A percentile compares a stretch with the other conserved stretches of the same genome.
Evolutionary conservation across 2,113 vertebrate genomes (phyloP).

Genomic region (Aptenodytes forsteri): DNA sequence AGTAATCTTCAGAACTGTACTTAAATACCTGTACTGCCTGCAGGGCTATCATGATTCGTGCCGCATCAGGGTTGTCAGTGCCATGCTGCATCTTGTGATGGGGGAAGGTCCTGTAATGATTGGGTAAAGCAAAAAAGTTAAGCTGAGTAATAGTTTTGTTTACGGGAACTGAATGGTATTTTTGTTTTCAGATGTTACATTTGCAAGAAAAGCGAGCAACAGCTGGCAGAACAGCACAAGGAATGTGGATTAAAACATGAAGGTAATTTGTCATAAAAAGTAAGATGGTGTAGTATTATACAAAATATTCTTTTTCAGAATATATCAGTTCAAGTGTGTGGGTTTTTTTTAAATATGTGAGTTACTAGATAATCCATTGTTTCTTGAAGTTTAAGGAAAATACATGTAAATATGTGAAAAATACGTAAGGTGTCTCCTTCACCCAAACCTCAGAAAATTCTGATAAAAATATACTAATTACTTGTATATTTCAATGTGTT

Average conservation of each 20-base stretch:
- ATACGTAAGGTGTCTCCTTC: neutral
- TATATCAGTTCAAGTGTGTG: neutral
- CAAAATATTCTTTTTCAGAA: neutral
- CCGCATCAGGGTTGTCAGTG: neutral
- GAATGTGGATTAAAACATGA: constrained; percentile 48
- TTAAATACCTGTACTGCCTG: neutral
- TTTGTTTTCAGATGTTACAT: constrained; percentile 71
- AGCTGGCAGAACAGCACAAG: constrained; percentile 66
- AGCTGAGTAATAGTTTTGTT: neutral
- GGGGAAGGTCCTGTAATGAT: neutral
- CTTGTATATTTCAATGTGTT: neutral
- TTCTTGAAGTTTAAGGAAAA: neutral
- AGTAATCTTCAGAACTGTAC: neutral
- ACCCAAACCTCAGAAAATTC: neutral
- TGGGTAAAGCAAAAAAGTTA: neutral
- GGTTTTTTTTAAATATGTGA: neutral
- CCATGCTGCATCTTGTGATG: neutral
- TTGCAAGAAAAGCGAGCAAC: constrained; percentile 73
- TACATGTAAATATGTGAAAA: neutral
- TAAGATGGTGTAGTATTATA: neutral
- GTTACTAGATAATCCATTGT: neutral
- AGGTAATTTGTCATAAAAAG: constrained; percentile 38
- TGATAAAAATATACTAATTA: neutral
- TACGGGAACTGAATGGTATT: neutral
- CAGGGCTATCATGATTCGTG: neutral